Evolutionary conservation across 2,113 vertebrate species (phyloP), one percentile per base, ranked within the genome.

Genomic region (Corythaixoides concolor): DNA sequence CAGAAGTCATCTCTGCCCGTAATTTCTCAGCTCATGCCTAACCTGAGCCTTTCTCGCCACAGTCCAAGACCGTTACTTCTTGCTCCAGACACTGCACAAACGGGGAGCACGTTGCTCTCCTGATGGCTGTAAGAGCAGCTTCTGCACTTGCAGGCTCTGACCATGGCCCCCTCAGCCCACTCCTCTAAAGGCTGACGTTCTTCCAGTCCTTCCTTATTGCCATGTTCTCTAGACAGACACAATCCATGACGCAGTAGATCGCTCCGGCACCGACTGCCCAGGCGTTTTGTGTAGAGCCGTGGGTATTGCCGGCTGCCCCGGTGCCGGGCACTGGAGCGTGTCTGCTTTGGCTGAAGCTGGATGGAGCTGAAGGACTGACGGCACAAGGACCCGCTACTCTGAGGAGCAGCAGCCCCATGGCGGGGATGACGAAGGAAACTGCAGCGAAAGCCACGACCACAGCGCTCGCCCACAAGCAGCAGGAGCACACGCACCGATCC

Each of bases 401-500:
- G 41, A 2, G 13, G 23, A 32, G 37, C 21, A 26, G 33, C 32
- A 62, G 59, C 47, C 81, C 58, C 16, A 12, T 0, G 8, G 37
- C 0, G 19, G 26, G n/a, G 32, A 5, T 11, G 18, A 39, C 8
- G n/a, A n/a, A 52, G 58, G 33, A 28, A 59, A 26, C 15, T 47
- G 30, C 19, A 53, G 3, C 12, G 23, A 37, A 37, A 58, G 17
- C 19, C 43, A 14, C 56, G 27, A 22, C n/a, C 24, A 12, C 47
- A 9, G 12, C 3, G 30, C 37, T 15, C 2, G 2, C 41, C 33
- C 69, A 37, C 39, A 32, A 7, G 33, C 20, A 9, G 26, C 4
- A 28, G 33, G 33, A 45, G 7, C n/a, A 9, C 2, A 1, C 1
- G 5, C 30, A 16, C 18, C 3, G 30, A 37, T 22, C 10, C 4